These are phyloP conservation scores for Ormyrus labotus DNA, from an alignment of 2,888 invertebrate genomes.

Conservation along the genomic window DNA sequence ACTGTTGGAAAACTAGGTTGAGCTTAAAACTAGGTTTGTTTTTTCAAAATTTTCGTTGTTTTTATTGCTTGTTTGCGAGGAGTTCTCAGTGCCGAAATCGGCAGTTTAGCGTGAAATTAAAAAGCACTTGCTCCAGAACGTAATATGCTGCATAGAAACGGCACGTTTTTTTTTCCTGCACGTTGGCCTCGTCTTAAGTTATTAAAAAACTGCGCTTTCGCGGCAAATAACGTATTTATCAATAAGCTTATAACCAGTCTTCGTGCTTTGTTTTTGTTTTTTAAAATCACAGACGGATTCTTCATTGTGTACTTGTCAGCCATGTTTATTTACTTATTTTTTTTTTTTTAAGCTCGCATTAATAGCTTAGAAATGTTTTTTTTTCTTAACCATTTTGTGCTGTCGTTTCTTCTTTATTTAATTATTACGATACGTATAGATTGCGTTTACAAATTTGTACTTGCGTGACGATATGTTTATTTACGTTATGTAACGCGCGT, in stretches of 20 bases:
- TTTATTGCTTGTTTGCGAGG: too few species aligned
- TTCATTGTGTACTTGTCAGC: constrained; percentile 42
- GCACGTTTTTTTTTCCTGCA: too few species aligned
- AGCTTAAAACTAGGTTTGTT: too few species aligned
- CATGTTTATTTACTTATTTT: neutral
- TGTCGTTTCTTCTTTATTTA: constrained; percentile 19
- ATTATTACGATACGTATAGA: constrained; percentile 19
- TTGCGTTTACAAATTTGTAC: constrained; percentile 50
- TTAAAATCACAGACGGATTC: constrained; percentile 52
- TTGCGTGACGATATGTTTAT: constrained; percentile 36
- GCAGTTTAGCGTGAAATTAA: too few species aligned
- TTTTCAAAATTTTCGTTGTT: too few species aligned
- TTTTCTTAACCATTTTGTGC: constrained; percentile 18
- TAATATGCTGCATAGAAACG: too few species aligned
- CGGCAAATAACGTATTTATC: constrained; percentile 37
- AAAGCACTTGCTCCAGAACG: too few species aligned
- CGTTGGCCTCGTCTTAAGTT: neutral
- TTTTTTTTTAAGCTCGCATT: constrained; percentile 36
- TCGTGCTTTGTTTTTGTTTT: constrained; percentile 39
- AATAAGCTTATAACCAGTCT: constrained; percentile 53
- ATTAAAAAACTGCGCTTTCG: constrained; percentile 1
- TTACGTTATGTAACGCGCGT: neutral
- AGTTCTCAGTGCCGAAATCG: too few species aligned
- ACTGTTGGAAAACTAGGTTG: too few species aligned
- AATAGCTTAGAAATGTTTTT: constrained; percentile 26